A percentile compares a stretch with the other conserved stretches of the same genome.
phyloP scores from a whole-genome alignment of 2,888 invertebrate species.

The Callosobruchus maculatus region DNA sequence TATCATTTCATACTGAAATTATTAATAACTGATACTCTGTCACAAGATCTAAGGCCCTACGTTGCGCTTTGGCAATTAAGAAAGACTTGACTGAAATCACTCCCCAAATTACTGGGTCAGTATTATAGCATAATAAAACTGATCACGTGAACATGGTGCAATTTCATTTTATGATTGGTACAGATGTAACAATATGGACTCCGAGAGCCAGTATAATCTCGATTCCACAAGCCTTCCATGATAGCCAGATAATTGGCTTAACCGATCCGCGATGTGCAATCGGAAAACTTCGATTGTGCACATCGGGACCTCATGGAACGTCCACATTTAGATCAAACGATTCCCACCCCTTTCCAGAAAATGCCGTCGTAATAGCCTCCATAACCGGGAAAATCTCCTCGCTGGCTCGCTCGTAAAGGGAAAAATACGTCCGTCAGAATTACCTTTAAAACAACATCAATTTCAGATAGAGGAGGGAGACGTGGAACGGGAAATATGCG shows the following conservation, averaged over 20 bases:
- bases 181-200: too few species aligned
- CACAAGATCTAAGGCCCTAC: too few species aligned
- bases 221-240: not conserved
- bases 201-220: not conserved
- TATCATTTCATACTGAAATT: too few species aligned
- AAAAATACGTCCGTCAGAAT: not conserved
- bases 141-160: too few species aligned
- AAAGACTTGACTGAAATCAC: too few species aligned
- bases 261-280: not conserved
- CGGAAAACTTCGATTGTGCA: not conserved
- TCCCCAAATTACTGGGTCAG: too few species aligned
- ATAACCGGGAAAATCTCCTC: not conserved
- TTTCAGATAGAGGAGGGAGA: not conserved
- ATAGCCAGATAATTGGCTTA: not conserved
- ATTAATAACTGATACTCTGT: too few species aligned
- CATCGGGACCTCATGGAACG: not conserved
- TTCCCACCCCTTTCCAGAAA: not conserved
- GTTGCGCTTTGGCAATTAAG: too few species aligned
- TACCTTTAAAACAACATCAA: not conserved
- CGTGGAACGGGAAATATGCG: not conserved
- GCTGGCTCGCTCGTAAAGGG: not conserved
- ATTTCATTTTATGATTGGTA: too few species aligned
- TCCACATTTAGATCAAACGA: not conserved
- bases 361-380: not conserved
- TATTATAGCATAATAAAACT: too few species aligned